phyloP scores from a whole-genome alignment of 92 coral and sea anemone species.

The Scolanthus callimorphus region DNA sequence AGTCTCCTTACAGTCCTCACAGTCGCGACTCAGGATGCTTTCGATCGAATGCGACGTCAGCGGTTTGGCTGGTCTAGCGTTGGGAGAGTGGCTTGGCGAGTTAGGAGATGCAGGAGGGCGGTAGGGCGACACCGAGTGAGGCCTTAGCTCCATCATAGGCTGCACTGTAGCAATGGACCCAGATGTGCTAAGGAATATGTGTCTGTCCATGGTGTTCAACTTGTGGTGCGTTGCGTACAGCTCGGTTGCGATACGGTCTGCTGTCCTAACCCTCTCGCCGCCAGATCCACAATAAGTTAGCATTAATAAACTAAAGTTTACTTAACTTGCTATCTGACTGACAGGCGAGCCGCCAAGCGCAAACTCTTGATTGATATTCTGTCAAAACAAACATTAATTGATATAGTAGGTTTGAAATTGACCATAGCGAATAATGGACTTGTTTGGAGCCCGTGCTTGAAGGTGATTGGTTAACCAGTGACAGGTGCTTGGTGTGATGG shows the following conservation, averaged over 20 bases:
- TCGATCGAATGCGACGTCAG: conserved; percentile 82
- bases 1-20: conserved; percentile 35
- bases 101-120: conserved; percentile 29
- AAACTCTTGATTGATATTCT: conserved; percentile 68
- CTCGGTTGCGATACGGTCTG: no score
- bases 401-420: conserved; percentile 86
- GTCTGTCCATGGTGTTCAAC: conserved; percentile 46
- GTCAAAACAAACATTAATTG: conserved; percentile 87
- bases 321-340: conserved; percentile 69
- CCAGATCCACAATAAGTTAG: conserved; percentile 53
- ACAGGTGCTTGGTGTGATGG: conserved; percentile 83
- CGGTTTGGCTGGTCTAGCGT: conserved; percentile 49
- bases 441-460: conserved; percentile 25
- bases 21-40: conserved; percentile 65
- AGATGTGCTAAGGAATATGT: conserved; percentile 24
- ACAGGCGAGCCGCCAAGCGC: conserved; percentile 76
- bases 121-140: conserved; percentile 30
- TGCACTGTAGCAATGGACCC: conserved; percentile 41
- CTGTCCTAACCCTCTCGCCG: no score
- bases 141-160: conserved; percentile 63
- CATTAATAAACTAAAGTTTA: conserved; percentile 84
- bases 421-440: conserved; percentile 89
- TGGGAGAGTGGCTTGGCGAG: conserved; percentile 35
- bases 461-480: conserved; percentile 65
- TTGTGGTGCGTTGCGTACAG: no score